A percentile compares a stretch with the other conserved stretches of the same genome.
These are phyloP conservation scores for Andrena flavipes DNA, from an alignment of 2,888 invertebrate species.

Conservation along the genomic window DNA sequence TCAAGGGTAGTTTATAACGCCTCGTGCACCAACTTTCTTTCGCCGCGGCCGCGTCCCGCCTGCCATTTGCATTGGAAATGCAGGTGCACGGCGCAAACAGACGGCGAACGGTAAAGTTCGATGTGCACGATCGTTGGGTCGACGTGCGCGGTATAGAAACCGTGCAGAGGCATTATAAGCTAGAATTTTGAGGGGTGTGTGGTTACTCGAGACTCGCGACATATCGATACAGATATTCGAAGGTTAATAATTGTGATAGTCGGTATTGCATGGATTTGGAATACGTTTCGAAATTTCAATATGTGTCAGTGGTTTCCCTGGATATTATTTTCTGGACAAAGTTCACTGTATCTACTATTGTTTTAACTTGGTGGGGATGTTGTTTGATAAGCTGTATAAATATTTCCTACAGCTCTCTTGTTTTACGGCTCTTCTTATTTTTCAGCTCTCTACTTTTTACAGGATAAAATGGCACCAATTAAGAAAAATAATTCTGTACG, in stretches of 20 bases:
- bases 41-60: background rate
- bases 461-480: too few relatives aligned
- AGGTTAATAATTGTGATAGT: background rate
- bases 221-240: background rate
- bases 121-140: constrained; percentile 18
- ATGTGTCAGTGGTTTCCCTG: too few relatives aligned
- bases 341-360: too few relatives aligned
- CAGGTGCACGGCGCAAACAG: constrained; percentile 20
- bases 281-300: too few relatives aligned
- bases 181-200: constrained; percentile 28
- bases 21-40: constrained; percentile 46
- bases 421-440: too few relatives aligned
- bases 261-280: background rate
- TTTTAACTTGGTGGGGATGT: too few relatives aligned
- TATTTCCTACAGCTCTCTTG: too few relatives aligned
- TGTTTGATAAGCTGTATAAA: too few relatives aligned
- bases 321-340: too few relatives aligned
- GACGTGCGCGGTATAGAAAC: constrained; percentile 24
- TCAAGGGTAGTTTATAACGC: constrained; percentile 43
- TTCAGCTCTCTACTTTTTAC: too few relatives aligned
- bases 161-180: constrained; percentile 17
- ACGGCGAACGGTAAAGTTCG: constrained; percentile 43
- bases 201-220: background rate
- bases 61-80: constrained; percentile 52
- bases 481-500: too few relatives aligned